phyloP scores from a whole-genome alignment of 30 jellyfish, hydroid and myxozoan species.

The Aurelia aurita region DNA sequence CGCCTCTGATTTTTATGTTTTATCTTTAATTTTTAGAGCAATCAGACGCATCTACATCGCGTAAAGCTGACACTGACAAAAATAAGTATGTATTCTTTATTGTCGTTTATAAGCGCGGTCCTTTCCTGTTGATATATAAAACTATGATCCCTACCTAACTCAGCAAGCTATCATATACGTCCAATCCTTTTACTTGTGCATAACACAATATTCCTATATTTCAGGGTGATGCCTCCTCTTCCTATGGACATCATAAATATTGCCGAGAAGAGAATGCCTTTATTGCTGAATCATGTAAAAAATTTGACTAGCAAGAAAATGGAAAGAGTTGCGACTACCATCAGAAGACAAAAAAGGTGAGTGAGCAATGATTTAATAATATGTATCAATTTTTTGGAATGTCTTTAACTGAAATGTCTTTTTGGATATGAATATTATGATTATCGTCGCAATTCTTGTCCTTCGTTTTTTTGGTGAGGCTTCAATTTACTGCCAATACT shows the following conservation, averaged over 20 bases:
- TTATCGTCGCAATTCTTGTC: no score
- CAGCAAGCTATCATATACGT: no score
- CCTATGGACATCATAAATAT: slow-evolving; percentile 14
- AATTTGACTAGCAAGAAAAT: slow-evolving; percentile 33
- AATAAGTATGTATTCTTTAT: background rate
- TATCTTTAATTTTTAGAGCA: slow-evolving; percentile 5
- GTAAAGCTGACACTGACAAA: slow-evolving; percentile 29
- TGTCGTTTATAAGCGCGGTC: no score
- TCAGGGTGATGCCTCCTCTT: slow-evolving; percentile 28
- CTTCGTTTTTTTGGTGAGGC: no score
- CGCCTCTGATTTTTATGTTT: background rate
- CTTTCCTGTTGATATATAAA: no score
- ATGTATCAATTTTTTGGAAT: no score
- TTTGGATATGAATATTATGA: no score
- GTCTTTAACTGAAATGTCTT: no score
- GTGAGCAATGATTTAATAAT: no score
- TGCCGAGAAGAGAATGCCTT: slow-evolving; percentile 72
- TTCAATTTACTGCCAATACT: no score
- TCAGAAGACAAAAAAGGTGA: slow-evolving; percentile 46
- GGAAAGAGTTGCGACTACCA: slow-evolving; percentile 49
- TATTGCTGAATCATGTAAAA: slow-evolving; percentile 58
- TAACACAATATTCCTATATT: background rate
- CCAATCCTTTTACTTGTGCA: no score
- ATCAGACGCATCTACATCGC: slow-evolving; percentile 25
- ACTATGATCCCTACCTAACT: no score